Evolutionary conservation across 2,888 invertebrate genomes (phyloP).

Genomic region (Rhogogaster chlorosoma): DNA sequence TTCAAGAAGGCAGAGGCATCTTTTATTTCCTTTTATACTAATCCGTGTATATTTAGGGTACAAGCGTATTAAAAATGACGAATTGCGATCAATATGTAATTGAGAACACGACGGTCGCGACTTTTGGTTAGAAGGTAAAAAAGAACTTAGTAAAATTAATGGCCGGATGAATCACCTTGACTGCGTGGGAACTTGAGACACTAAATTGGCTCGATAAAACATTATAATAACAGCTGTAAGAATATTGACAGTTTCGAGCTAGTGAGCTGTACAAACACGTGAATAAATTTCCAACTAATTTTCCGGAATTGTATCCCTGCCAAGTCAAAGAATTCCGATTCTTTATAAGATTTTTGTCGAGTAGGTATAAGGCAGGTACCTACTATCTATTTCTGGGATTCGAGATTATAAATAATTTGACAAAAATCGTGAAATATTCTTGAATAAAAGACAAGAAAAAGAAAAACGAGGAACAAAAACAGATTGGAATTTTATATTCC

Average conservation of each 20-base stretch:
- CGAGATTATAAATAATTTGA: neutral
- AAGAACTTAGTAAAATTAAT: neutral
- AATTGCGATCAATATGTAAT: conserved; percentile 3
- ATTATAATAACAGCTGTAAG: neutral
- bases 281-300: neutral
- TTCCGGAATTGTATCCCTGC: neutral
- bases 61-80: neutral
- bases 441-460: neutral
- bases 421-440: neutral
- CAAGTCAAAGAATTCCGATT: neutral
- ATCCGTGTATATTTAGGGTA: neutral
- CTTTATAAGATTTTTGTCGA: neutral
- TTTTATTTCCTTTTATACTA: neutral
- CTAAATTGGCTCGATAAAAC: conserved; percentile 1
- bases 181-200: conserved; percentile 34
- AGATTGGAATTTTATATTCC: neutral
- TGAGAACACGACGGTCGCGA: neutral
- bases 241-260: neutral
- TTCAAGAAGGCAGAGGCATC: neutral
- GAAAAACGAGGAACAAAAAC: neutral
- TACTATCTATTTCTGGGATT: neutral
- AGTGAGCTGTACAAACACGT: neutral
- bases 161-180: conserved; percentile 19
- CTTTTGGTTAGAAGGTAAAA: neutral
- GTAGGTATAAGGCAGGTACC: neutral